Conservation (phyloP, 2,888 invertebrate genomes). For the Acanthosepion pharaonis region DNA sequence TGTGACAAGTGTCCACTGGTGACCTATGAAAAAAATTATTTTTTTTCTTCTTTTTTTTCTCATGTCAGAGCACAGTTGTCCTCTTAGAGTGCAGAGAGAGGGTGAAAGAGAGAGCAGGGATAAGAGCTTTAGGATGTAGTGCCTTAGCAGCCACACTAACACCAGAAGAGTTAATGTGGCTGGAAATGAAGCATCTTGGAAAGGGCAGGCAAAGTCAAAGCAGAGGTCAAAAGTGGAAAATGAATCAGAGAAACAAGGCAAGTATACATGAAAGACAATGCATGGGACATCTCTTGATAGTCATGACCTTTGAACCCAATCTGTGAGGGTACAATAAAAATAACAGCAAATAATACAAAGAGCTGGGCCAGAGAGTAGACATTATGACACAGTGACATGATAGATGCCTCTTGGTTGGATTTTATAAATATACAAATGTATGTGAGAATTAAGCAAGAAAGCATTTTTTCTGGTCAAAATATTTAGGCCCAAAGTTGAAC, state of each 20-base stretch:
- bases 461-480: background rate
- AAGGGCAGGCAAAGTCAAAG: background rate
- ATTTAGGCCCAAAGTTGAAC: background rate
- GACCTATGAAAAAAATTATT: background rate
- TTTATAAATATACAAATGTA: background rate
- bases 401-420: background rate
- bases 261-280: background rate
- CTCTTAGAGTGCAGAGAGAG: background rate
- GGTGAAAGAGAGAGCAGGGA: background rate
- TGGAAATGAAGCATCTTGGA: background rate
- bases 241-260: background rate
- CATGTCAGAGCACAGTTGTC: background rate
- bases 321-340: background rate
- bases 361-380: background rate
- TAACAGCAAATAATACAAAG: background rate
- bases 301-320: background rate
- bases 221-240: background rate
- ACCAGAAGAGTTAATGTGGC: background rate
- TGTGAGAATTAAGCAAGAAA: background rate
- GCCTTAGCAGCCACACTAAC: background rate
- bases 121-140: slow-evolving; percentile 8
- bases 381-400: background rate
- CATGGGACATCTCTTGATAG: background rate
- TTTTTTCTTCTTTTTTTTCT: background rate
- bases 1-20: slow-evolving; percentile 33